Percentiles rank a stretch among this genome's conserved stretches.
Evolutionary conservation across 2,797 vertebrate genomes (phyloP).

Genomic region (Sternarchorhynchus goeldii): DNA sequence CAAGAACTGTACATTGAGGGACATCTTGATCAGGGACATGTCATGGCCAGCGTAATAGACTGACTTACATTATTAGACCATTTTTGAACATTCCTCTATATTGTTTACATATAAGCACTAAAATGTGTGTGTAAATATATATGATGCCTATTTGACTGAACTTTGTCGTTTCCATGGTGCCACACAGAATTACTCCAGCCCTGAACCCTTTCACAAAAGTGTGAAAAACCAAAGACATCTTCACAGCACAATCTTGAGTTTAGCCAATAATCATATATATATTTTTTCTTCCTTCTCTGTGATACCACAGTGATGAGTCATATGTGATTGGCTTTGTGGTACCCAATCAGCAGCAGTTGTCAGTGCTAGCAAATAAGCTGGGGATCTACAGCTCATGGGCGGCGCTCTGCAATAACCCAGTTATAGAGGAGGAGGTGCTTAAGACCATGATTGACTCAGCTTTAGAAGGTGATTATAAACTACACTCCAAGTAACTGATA

Average conservation of each 20-base stretch:
- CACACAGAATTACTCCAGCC: no score
- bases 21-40: no score
- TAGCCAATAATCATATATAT: not conserved
- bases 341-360: conserved; percentile 93
- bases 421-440: conserved; percentile 90
- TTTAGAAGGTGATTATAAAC: conserved; percentile 74
- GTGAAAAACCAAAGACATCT: not conserved
- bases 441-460: conserved; percentile 85
- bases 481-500: no score
- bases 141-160: no score
- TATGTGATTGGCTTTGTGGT: conserved; percentile 95
- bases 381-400: conserved; percentile 80
- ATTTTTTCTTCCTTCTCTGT: conserved; percentile 16
- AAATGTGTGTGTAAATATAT: no score
- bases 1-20: no score
- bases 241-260: not conserved
- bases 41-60: no score
- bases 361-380: conserved; percentile 81
- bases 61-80: no score
- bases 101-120: no score
- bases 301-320: conserved; percentile 83
- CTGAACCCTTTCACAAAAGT: no score
- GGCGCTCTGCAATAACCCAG: conserved; percentile 85
- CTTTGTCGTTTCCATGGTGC: no score
- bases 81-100: no score